Evolutionary conservation across 2,797 vertebrate species (phyloP), one percentile per base, ranked within the genome.

Genomic region (Labroides dimidiatus): DNA sequence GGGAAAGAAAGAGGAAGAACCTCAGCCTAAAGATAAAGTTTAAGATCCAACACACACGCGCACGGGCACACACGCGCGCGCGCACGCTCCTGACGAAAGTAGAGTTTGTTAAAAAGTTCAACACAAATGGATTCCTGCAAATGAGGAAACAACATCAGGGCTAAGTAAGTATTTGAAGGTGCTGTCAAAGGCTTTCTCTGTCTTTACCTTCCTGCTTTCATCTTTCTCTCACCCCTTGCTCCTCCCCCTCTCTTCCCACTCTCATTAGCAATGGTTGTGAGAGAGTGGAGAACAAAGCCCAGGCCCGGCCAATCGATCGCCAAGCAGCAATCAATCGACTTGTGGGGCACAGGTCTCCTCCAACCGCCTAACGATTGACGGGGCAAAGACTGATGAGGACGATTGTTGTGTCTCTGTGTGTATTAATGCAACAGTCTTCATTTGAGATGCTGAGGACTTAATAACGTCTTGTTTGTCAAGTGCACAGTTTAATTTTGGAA

Each of bases 261-360:
- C 88, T 92, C 87, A 90, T 92, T 90, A 92, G 83, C 10, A 51
- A 78, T 73, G 83, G 75, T 71, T 89, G 84, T 84, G 87, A 86
- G 84, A 76, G 82, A 88, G 82, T 69, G 47, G 58, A 84, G 87
- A 90, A 90, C 89, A 91, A 91, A 92, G 91, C 79, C 52, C 71
- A 63, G 75, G 72, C 60, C 55, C 66, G 64, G 53, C 82, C 80
- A 84, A 93, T 93, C 86, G 85, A 93, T 92, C 87, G 77, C 76
- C 0, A 62, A 86, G 87, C 77, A 69, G 69, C 63, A 51, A 84
- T 87, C 86, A 89, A 92, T 91, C 66, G 87, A 91, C 84, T 82
- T 58, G 56, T 43, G 51, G 74, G 75, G 81, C 83, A 54, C 86
- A 69, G 76, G 83, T 86, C 89, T 80, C 71, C 72, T 86, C 84